Evolutionary conservation across 2,888 invertebrate genomes (phyloP).

Genomic region (Chrysomela aeneicollis): DNA sequence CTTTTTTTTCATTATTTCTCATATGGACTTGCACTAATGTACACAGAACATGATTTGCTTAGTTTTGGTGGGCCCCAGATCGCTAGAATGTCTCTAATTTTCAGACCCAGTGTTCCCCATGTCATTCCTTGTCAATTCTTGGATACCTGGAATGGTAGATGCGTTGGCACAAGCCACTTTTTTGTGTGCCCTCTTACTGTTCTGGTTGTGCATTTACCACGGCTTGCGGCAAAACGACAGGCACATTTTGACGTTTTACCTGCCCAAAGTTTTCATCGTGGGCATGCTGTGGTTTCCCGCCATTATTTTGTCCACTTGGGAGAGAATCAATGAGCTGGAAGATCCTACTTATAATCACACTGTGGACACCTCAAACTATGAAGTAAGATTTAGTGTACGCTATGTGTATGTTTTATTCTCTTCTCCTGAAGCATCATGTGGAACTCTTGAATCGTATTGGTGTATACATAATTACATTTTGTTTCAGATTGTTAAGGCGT

Average conservation of each 20-base stretch:
- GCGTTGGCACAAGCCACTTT: constrained; percentile 90
- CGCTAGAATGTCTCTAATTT: constrained; percentile 42
- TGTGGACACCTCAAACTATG: constrained; percentile 82
- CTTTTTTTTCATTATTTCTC: too few species aligned
- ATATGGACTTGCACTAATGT: too few species aligned
- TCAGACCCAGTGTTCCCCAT: constrained; percentile 94
- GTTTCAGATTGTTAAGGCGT: constrained; percentile 86
- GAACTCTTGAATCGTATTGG: too few species aligned
- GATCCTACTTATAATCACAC: constrained; percentile 95
- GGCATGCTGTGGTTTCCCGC: constrained; percentile 88
- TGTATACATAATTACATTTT: too few species aligned
- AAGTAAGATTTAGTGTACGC: constrained; percentile 76
- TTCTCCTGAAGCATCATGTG: too few species aligned
- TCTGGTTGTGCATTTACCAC: constrained; percentile 96
- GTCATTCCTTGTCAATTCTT: constrained; percentile 86
- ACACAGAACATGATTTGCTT: too few species aligned
- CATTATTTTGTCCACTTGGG: constrained; percentile 87
- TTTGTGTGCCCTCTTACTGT: constrained; percentile 84
- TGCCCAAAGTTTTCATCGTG: constrained; percentile 88
- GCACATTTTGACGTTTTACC: constrained; percentile 84
- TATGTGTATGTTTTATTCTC: too few species aligned
- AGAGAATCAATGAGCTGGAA: constrained; percentile 84
- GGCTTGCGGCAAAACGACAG: constrained; percentile 94
- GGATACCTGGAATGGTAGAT: constrained; percentile 92
- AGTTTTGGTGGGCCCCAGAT: too few species aligned